Evolutionary conservation across 2,113 vertebrate genomes (phyloP).

Genomic region (Leucoraja erinaceus): DNA sequence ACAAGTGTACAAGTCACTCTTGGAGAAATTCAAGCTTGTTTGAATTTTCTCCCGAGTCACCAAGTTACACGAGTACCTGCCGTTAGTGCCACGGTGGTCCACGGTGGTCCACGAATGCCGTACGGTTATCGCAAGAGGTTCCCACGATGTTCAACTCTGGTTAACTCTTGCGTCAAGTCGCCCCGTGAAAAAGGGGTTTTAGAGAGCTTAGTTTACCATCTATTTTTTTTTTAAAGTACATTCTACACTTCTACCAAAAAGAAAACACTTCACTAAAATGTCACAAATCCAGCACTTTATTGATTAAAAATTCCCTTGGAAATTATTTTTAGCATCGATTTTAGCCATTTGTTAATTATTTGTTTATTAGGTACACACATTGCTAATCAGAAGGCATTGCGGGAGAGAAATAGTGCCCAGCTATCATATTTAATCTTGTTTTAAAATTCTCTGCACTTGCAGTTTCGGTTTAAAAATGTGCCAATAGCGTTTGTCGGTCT

Average conservation of each 20-base stretch:
- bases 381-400: neutral
- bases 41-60: no score
- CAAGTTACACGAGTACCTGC: no score
- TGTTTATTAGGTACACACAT: neutral
- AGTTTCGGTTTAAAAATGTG: neutral
- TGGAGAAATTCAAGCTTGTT: no score
- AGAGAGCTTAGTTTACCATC: neutral
- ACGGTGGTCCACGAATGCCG: no score
- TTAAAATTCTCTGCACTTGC: neutral
- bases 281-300: neutral
- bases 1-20: no score
- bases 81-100: no score
- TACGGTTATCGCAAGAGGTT: no score
- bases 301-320: neutral
- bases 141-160: no score
- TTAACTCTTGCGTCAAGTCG: no score
- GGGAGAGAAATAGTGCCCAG: neutral
- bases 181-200: no score
- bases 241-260: neutral
- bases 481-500: neutral
- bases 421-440: neutral
- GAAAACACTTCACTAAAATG: neutral
- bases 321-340: neutral
- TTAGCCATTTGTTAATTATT: constrained; percentile 5
- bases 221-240: neutral